Conservation (phyloP, 2,888 invertebrate genomes). For the Lamproptera curius region DNA sequence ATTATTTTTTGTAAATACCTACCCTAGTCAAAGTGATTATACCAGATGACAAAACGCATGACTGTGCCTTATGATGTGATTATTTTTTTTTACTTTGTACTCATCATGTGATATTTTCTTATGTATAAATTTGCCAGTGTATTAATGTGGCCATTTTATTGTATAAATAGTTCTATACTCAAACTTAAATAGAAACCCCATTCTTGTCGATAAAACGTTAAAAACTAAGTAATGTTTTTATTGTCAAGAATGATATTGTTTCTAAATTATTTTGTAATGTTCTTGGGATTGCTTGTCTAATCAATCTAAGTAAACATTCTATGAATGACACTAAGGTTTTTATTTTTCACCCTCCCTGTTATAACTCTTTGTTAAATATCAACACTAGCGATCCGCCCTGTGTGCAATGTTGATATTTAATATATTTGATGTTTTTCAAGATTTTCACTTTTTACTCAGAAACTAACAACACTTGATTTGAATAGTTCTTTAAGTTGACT, state of each 20-base stretch:
- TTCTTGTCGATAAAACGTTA: conserved; percentile 25
- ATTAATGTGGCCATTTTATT: conserved; percentile 63
- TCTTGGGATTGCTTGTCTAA: conserved; percentile 55
- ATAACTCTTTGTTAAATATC: too few relatives aligned
- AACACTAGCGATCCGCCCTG: too few relatives aligned
- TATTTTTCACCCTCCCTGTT: too few relatives aligned
- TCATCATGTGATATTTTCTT: conserved; percentile 66
- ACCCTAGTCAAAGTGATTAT: conserved; percentile 47
- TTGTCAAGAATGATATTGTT: conserved; percentile 44
- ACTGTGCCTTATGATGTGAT: conserved; percentile 24
- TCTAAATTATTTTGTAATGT: conserved; percentile 40
- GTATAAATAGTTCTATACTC: conserved; percentile 32
- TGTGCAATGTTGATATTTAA: too few relatives aligned
- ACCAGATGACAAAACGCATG: conserved; percentile 24
- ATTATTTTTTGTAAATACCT: conserved; percentile 35
- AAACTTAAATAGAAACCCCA: conserved; percentile 22
- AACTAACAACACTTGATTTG: too few relatives aligned
- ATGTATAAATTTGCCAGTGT: conserved; percentile 63
- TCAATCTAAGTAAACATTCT: conserved; percentile 71
- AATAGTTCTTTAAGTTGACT: too few relatives aligned
- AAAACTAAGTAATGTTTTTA: conserved; percentile 19
- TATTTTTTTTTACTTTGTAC: conserved; percentile 43
- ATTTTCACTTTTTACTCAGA: too few relatives aligned
- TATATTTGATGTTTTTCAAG: too few relatives aligned
- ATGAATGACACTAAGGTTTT: conserved; percentile 73